Percentiles rank a stretch among this genome's conserved stretches.
These are phyloP conservation scores for Dendronephthya gigantea DNA, from an alignment of 64 coral and sea anemone genomes.

Conservation along the genomic window DNA sequence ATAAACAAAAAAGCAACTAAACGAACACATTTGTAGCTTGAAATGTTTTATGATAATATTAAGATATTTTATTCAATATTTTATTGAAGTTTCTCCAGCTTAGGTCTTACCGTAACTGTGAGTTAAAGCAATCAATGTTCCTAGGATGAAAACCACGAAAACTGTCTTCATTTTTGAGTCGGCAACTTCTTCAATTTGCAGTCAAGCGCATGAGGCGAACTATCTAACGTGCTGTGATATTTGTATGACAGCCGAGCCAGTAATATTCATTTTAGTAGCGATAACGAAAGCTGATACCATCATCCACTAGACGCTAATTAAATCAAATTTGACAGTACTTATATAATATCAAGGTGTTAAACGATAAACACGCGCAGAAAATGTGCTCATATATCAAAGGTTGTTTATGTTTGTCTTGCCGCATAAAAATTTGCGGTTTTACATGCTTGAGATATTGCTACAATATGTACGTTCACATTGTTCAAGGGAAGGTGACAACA, in stretches of 20 bases:
- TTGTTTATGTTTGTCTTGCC: too few relatives aligned
- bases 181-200: neutral
- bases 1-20: neutral
- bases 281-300: neutral
- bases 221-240: neutral
- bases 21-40: neutral
- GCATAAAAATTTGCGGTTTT: too few relatives aligned
- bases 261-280: neutral
- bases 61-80: neutral
- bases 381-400: neutral
- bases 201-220: neutral
- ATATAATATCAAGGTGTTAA: neutral
- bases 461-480: too few relatives aligned
- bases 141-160: neutral
- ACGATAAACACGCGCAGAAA: neutral
- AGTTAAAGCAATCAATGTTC: neutral
- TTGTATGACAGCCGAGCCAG: neutral
- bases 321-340: neutral
- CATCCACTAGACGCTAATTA: neutral
- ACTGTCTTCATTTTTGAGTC: neutral
- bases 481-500: too few relatives aligned
- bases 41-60: neutral
- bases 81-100: neutral
- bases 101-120: neutral
- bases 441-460: too few relatives aligned